Conservation (phyloP, 1,140 invertebrate species). For the Drosophila fuyamai region DNA sequence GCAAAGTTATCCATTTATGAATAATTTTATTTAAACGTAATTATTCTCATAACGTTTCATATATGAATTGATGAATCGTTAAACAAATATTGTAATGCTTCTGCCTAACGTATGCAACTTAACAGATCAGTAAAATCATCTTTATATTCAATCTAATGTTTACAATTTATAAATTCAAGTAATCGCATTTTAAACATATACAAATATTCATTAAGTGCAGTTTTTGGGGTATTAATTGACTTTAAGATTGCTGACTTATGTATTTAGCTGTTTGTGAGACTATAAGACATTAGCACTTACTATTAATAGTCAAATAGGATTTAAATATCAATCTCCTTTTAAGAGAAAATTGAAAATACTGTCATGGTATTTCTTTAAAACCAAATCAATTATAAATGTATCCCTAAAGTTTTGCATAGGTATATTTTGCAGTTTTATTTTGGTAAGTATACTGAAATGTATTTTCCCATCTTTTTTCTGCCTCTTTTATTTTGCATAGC, state of each 20-base stretch:
- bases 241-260: constrained; percentile 45
- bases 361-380: too few species aligned
- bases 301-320: not conserved
- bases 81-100: too few species aligned
- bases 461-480: not conserved
- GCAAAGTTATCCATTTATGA: not conserved
- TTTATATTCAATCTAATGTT: too few species aligned
- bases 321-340: not conserved
- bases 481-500: constrained; percentile 24
- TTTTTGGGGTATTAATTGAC: constrained; percentile 64
- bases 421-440: not conserved
- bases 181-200: too few species aligned
- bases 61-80: too few species aligned
- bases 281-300: too few species aligned
- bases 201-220: constrained; percentile 6
- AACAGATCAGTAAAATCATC: not conserved
- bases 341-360: not conserved
- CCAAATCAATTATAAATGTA: too few species aligned
- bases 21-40: too few species aligned
- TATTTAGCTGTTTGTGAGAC: too few species aligned
- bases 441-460: not conserved
- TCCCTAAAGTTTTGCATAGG: too few species aligned
- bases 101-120: not conserved
- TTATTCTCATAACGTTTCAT: too few species aligned
- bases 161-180: too few species aligned